A percentile compares a stretch with the other conserved stretches of the same genome.
These are phyloP conservation scores for Harmothoe impar DNA, from an alignment of 2,888 invertebrate species.

Conservation along the genomic window DNA sequence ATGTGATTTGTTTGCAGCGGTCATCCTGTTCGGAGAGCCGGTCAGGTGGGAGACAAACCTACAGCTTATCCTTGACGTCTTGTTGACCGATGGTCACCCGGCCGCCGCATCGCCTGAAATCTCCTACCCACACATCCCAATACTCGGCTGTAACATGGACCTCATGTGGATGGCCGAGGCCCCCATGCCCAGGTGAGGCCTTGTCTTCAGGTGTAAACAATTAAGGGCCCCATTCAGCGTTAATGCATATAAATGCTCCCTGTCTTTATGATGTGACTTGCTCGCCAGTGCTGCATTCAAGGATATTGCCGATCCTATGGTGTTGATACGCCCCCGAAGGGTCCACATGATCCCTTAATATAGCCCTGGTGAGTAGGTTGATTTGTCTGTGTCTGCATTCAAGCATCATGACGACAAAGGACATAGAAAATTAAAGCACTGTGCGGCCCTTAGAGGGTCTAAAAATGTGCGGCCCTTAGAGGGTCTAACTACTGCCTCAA, in stretches of 20 bases:
- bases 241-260: conserved; percentile 22
- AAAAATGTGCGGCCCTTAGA: too few species aligned
- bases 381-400: too few species aligned
- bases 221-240: background rate
- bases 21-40: conserved; percentile 88
- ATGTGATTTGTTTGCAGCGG: conserved; percentile 82
- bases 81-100: conserved; percentile 87
- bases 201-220: too few species aligned
- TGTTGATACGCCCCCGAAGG: too few species aligned
- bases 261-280: conserved; percentile 13
- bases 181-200: conserved; percentile 86
- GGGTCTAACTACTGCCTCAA: too few species aligned
- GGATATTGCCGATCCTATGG: too few species aligned
- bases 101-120: conserved; percentile 79
- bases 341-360: too few species aligned
- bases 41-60: conserved; percentile 88
- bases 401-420: too few species aligned
- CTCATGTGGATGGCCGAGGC: conserved; percentile 88
- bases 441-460: too few species aligned
- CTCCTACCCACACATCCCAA: conserved; percentile 87
- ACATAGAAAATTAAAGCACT: too few species aligned
- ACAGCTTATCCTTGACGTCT: conserved; percentile 87
- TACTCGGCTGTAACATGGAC: conserved; percentile 89
- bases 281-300: too few species aligned
- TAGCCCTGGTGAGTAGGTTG: too few species aligned